These are phyloP conservation scores for Tichodroma muraria DNA, from an alignment of 2,113 vertebrate genomes.

Conservation along the genomic window DNA sequence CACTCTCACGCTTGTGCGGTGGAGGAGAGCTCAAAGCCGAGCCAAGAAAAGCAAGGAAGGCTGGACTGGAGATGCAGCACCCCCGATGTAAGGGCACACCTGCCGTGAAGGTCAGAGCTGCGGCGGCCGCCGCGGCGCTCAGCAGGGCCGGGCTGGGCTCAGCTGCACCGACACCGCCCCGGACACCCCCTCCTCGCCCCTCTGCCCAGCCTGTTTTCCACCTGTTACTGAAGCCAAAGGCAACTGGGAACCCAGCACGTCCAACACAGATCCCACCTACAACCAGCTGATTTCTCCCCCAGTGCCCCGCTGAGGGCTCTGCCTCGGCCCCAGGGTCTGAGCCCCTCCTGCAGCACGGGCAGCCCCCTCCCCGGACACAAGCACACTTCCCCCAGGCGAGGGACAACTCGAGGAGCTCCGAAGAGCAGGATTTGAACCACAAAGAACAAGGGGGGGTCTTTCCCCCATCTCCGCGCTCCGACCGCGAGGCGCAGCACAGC, in stretches of 20 bases:
- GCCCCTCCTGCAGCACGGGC: background rate
- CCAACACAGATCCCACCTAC: fast-evolving
- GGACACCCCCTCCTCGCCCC: background rate
- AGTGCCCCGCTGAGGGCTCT: background rate
- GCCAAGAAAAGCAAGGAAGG: background rate
- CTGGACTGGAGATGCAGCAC: fast-evolving
- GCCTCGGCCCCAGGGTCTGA: background rate
- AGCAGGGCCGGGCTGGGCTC: background rate
- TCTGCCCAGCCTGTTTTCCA: background rate
- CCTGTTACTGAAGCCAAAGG: fast-evolving
- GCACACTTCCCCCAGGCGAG: background rate
- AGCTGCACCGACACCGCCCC: too few relatives aligned
- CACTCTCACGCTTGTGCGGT: background rate
- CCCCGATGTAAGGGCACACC: background rate
- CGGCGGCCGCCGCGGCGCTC: fast-evolving
- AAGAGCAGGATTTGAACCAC: fast-evolving
- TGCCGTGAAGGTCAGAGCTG: background rate
- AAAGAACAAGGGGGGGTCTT: fast-evolving
- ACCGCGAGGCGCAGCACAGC: fast-evolving
- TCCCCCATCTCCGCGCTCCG: fast-evolving
- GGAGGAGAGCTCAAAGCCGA: background rate
- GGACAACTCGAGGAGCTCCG: fast-evolving
- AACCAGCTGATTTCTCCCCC: fast-evolving
- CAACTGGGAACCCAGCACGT: background rate
- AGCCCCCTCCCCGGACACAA: background rate